phyloP scores from a whole-genome alignment of 2,113 vertebrate genomes.

The Nipponia nippon region DNA sequence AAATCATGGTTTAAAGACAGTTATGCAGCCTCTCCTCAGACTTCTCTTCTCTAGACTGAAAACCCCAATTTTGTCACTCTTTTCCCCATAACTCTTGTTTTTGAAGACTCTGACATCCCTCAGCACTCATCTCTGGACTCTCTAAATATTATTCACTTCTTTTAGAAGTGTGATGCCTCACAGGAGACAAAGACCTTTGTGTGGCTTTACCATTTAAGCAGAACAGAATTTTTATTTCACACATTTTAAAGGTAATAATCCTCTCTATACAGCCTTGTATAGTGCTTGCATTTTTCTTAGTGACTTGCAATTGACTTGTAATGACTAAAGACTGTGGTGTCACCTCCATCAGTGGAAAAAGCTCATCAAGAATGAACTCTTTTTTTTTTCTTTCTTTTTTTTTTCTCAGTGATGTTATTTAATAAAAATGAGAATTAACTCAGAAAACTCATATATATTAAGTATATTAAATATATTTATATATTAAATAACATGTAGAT shows the following conservation, averaged over 20 bases:
- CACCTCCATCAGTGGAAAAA: background rate
- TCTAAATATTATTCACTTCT: background rate
- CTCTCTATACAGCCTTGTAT: background rate
- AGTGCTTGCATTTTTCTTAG: background rate
- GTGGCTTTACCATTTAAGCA: background rate
- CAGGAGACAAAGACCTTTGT: background rate
- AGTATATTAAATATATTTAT: background rate
- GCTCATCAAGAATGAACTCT: background rate
- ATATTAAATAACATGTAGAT: background rate
- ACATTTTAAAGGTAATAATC: background rate
- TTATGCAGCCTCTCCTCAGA: background rate
- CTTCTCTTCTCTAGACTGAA: background rate
- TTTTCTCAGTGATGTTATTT: background rate
- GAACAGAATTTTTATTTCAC: background rate
- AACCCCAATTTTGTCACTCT: background rate
- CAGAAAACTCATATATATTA: background rate
- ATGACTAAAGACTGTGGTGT: background rate
- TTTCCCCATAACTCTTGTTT: background rate
- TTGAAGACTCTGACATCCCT: background rate
- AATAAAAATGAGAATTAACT: background rate
- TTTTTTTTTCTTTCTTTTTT: background rate
- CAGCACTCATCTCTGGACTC: background rate
- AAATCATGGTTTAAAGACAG: background rate
- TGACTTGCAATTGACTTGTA: background rate
- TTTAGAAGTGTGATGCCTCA: background rate